Evolutionary conservation across 2,888 invertebrate genomes (phyloP).

Genomic region (Andricus quercusramuli): DNA sequence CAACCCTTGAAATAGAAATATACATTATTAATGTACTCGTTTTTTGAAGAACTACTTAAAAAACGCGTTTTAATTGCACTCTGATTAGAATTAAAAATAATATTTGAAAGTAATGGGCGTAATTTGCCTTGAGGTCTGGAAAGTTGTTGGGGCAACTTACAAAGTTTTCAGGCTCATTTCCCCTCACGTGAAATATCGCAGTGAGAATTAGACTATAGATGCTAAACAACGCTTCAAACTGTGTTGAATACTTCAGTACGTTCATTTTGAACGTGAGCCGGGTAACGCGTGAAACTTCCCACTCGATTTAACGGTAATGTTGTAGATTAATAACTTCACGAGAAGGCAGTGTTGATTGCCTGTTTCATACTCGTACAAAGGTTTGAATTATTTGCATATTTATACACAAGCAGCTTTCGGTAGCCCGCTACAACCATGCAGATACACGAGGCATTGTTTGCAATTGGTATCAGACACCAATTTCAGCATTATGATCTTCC

Average conservation of each 20-base stretch:
- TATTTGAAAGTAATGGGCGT: neutral
- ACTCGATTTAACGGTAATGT: conserved; percentile 39
- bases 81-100: neutral
- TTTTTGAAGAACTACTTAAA: neutral
- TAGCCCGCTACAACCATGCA: conserved; percentile 12
- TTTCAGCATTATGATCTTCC: neutral
- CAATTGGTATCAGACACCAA: neutral
- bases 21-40: neutral
- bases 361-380: conserved; percentile 28
- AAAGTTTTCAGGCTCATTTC: conserved; percentile 34
- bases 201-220: conserved; percentile 26
- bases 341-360: conserved; percentile 32
- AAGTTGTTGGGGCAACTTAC: conserved; percentile 18
- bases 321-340: conserved; percentile 33
- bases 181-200: conserved; percentile 22
- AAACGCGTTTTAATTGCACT: neutral
- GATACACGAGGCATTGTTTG: neutral
- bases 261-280: conserved; percentile 27
- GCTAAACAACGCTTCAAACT: neutral
- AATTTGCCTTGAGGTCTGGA: neutral
- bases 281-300: conserved; percentile 35
- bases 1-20: too few relatives aligned
- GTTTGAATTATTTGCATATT: conserved; percentile 36
- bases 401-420: conserved; percentile 24
- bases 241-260: conserved; percentile 12